Evolutionary conservation across 2,888 invertebrate genomes (phyloP), one percentile per base, ranked within the genome.

Genomic region (Tupiocoris notatus): DNA sequence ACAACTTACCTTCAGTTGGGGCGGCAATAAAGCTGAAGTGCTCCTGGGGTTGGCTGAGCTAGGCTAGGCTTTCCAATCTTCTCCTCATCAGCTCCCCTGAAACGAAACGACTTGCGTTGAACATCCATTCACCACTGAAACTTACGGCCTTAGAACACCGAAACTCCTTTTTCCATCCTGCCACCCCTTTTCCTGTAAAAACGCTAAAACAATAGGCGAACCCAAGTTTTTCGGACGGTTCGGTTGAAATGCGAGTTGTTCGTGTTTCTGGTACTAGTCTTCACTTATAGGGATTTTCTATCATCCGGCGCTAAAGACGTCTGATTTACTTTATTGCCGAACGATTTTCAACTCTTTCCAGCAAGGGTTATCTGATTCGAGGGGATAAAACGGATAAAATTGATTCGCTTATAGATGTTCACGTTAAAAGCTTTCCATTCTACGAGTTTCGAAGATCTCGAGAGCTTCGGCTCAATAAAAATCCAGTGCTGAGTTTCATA

Each of bases 41-140:
- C 63, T 63, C 16, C 22, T 63, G 20, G 20, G 16, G 6, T 63
- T 18, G 20, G 63, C 22, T 63, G 20, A 6, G 16, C 23, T 63
- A 63, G 20, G 63, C 63, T 20, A 21, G 67, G 67, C 67, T 58
- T 57, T 17, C 2, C 68, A 18, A 68, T 68, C 24, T 68, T 58
- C 68, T 68, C 23, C 18, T 68, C 68, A 68, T 68, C 68, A 68
- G 68, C 58, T 68, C 22, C 63, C 63, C 68, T 68, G 58, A 23
- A 63, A 56, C 56, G 57, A 56, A 68, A 68, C n/a, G 58, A 22
- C 12, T 61, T 2, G 39, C 39, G 6, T 39, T 39, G 39, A 39
- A 39, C 39, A 39, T 39, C 39, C 39, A 39, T 39, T 39, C 39
- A 39, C 39, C 6, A 39, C 39, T 39, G 39, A 39, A 39, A 39